Evolutionary conservation across 2,888 invertebrate species (phyloP).

Genomic region (Biston betularia): DNA sequence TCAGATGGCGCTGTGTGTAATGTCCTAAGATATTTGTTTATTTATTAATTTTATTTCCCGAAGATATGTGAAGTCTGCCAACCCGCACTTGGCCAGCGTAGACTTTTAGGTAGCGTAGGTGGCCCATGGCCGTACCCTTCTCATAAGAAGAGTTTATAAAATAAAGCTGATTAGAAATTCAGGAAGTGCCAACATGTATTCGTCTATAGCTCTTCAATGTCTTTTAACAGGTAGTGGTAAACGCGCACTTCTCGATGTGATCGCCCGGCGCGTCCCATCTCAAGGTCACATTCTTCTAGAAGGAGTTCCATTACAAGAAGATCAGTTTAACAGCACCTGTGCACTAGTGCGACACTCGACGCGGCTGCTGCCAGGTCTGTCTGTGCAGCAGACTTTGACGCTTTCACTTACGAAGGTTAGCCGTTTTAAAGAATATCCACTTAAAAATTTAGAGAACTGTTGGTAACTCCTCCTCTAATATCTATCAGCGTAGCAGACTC

Average conservation of each 20-base stretch:
- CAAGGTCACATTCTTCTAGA: slow-evolving; percentile 96
- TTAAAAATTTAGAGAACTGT: too few species aligned
- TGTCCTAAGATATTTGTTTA: too few species aligned
- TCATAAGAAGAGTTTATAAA: too few species aligned
- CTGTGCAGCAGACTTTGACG: slow-evolving; percentile 94
- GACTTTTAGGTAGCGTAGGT: too few species aligned
- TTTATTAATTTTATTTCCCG: too few species aligned
- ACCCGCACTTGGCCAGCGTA: too few species aligned
- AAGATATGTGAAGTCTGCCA: too few species aligned
- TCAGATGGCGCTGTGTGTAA: too few species aligned
- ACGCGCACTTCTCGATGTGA: slow-evolving; percentile 96
- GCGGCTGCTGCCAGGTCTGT: slow-evolving; percentile 93
- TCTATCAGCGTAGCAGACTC: too few species aligned
- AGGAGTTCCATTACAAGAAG: slow-evolving; percentile 92
- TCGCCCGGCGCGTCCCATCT: slow-evolving; percentile 92
- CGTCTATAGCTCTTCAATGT: background rate
- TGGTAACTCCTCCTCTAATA: too few species aligned
- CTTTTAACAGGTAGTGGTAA: slow-evolving; percentile 95
- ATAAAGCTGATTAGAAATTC: too few species aligned
- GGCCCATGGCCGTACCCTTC: too few species aligned
- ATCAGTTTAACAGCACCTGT: slow-evolving; percentile 94
- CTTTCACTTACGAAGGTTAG: slow-evolving; percentile 92
- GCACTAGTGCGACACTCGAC: slow-evolving; percentile 96
- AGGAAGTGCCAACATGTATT: background rate
- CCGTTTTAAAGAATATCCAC: background rate